phyloP scores from a whole-genome alignment of 2,797 vertebrate species.

The Acanthornis magna region DNA sequence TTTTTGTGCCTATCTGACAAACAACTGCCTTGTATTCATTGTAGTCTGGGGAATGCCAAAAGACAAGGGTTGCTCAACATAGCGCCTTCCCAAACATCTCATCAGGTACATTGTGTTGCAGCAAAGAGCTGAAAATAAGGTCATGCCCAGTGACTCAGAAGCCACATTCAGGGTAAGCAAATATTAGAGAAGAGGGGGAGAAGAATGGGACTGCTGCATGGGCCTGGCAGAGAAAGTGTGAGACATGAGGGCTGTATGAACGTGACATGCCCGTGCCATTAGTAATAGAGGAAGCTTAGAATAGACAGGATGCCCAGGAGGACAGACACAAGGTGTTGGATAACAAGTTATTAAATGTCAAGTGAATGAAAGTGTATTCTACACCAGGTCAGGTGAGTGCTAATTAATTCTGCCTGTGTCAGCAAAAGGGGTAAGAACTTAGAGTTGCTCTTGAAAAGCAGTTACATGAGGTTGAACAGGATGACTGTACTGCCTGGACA shows the following conservation, averaged over 20 bases:
- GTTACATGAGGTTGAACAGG: neutral
- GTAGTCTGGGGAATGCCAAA: neutral
- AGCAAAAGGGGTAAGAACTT: neutral
- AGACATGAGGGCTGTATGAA: neutral
- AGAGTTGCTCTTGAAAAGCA: neutral
- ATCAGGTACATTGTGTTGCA: neutral
- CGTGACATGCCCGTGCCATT: neutral
- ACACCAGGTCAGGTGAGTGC: neutral
- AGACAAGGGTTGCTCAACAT: neutral
- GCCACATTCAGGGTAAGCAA: neutral
- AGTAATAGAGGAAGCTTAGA: neutral
- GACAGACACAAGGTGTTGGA: conserved; percentile 18
- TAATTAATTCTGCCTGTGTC: neutral
- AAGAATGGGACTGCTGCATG: neutral
- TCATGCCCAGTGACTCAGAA: neutral
- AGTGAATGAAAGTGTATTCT: neutral
- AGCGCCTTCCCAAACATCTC: neutral
- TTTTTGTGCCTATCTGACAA: neutral
- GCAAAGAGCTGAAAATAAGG: neutral
- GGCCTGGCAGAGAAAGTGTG: neutral
- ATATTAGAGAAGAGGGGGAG: neutral
- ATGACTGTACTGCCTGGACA: rapidly evolving
- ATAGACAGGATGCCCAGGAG: neutral
- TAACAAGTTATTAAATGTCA: conserved; percentile 32
- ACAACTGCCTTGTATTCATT: neutral